Percentiles rank a stretch among this genome's conserved stretches.
phyloP scores from a whole-genome alignment of 2,113 vertebrate genomes.

The Struthidea cinerea region DNA sequence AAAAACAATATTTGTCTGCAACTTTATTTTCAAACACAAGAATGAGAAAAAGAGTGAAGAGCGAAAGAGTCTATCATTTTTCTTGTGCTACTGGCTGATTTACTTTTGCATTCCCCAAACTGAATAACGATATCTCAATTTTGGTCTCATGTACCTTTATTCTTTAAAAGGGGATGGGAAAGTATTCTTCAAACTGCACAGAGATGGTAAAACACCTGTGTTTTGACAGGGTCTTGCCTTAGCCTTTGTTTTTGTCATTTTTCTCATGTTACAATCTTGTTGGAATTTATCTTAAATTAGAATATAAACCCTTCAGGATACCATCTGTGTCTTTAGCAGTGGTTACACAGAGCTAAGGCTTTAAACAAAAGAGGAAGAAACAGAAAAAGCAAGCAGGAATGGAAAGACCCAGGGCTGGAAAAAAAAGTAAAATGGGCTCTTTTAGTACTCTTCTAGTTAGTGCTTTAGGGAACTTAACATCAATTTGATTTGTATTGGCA shows the following conservation, averaged over 20 bases:
- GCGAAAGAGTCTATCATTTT: not conserved
- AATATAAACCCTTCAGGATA: not conserved
- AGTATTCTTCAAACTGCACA: not conserved
- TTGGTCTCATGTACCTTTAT: not conserved
- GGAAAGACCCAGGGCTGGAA: not conserved
- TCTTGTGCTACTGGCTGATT: not conserved
- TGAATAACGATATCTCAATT: not conserved
- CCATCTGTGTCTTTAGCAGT: not conserved
- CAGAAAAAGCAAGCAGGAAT: not conserved
- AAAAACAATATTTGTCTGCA: not conserved
- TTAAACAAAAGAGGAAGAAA: not conserved
- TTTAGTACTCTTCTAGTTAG: not conserved
- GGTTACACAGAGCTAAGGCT: not conserved
- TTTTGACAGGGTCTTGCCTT: not conserved
- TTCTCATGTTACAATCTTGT: not conserved
- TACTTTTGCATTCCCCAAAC: not conserved
- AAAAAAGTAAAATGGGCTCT: not conserved
- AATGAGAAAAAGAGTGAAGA: not conserved
- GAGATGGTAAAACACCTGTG: accelerated
- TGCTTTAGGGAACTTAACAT: not conserved
- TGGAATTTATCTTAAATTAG: not conserved
- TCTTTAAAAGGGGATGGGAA: not conserved
- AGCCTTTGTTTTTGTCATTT: not conserved
- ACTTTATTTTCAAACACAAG: not conserved
- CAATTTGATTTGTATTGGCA: not conserved